Percentiles rank a stretch among this genome's conserved stretches.
Conservation (phyloP, 2,113 vertebrate species). For the Bos javanicus region DNA sequence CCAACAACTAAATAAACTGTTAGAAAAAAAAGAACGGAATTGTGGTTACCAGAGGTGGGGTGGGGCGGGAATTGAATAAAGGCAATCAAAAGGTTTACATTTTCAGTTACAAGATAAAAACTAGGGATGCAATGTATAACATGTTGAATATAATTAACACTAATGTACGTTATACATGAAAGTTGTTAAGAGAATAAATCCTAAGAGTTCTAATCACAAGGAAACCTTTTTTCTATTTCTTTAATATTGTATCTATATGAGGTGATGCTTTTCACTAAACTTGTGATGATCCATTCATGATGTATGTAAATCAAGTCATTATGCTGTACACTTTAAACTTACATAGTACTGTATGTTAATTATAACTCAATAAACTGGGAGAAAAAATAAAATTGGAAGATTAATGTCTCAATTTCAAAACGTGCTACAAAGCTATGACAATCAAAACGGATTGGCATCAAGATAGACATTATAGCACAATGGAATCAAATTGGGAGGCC, state of each 20-base stretch:
- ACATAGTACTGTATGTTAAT: not conserved
- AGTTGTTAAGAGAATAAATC: not conserved
- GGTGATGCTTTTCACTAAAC: not conserved
- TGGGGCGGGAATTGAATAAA: not conserved
- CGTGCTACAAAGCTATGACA: not conserved
- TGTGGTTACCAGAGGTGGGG: not conserved
- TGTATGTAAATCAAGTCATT: not conserved
- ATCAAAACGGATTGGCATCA: not conserved
- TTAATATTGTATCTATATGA: not conserved
- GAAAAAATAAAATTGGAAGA: not conserved
- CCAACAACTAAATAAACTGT: not conserved
- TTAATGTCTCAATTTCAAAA: not conserved
- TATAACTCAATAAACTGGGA: not conserved
- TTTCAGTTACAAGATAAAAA: not conserved
- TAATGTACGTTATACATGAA: not conserved
- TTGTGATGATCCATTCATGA: not conserved
- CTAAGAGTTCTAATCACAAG: not conserved
- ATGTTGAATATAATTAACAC: not conserved
- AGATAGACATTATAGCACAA: not conserved
- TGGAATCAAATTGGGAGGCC: not conserved
- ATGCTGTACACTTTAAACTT: not conserved
- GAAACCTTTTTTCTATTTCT: not conserved
- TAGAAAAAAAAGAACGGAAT: not conserved
- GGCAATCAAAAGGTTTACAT: not conserved
- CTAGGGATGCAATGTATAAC: not conserved